These are phyloP conservation scores for Pedicia rivosa DNA, from an alignment of 2,888 invertebrate species.

Conservation along the genomic window DNA sequence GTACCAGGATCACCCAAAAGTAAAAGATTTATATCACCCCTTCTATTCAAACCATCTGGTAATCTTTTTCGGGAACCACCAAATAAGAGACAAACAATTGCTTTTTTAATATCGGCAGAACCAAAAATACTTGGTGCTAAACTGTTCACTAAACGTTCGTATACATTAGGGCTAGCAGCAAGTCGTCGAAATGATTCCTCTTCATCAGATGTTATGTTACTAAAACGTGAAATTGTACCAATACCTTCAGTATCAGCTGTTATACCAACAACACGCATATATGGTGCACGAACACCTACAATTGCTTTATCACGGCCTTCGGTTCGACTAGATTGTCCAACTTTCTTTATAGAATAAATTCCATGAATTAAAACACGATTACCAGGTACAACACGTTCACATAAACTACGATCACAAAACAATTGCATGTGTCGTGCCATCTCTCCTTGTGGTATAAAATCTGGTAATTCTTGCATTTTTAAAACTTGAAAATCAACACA, in stretches of 20 bases:
- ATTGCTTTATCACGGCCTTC: conserved; percentile 60
- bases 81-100: conserved; percentile 87
- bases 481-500: conserved; percentile 97
- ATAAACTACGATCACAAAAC: conserved; percentile 81
- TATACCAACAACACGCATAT: conserved; percentile 87
- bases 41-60: conserved; percentile 87
- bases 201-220: conserved; percentile 46
- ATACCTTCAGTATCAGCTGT: conserved; percentile 68
- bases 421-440: conserved; percentile 92
- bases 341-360: conserved; percentile 90
- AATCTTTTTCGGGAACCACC: conserved; percentile 79
- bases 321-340: conserved; percentile 43
- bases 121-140: conserved; percentile 98
- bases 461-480: conserved; percentile 94
- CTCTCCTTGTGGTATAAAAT: conserved; percentile 82
- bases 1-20: conserved; percentile 97
- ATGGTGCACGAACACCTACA: conserved; percentile 86
- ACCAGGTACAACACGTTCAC: conserved; percentile 92
- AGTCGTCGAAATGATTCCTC: conserved; percentile 48
- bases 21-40: conserved; percentile 93
- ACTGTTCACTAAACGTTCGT: conserved; percentile 74
- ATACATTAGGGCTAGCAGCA: conserved; percentile 71
- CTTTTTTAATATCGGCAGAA: conserved; percentile 86
- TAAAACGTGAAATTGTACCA: conserved; percentile 40
- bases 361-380: conserved; percentile 87